Evolutionary conservation across 2,113 vertebrate genomes (phyloP), one percentile per base, ranked within the genome.

Genomic region (Hippocampus comes): DNA sequence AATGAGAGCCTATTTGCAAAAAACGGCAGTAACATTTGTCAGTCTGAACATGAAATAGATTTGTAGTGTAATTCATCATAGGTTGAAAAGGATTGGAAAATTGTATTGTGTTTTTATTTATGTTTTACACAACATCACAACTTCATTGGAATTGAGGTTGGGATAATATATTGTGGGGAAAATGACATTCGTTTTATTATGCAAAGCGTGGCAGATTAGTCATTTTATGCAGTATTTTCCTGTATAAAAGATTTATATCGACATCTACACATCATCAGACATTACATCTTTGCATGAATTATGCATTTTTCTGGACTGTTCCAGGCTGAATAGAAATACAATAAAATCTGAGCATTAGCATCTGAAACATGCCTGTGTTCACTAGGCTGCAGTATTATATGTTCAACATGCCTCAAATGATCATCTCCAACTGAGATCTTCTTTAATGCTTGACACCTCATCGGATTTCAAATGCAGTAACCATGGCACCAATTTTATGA

Each of bases 401-500:
- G 18, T 53, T 55, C 8, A 55, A 55, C 9, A 9, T 55, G 21
- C 18, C 51, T 55, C 25, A 60, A 15, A 60, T 7, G 57, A 60
- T 60, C 51, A 55, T 55, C 21, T n/a, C 51, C 1, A 2, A 55
- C 51, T 55, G 51, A 55, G 51, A 21, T n/a, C 21, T 49, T 49
- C 48, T 55, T 55, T 55, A 21, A 55, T 55, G 27, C 51, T 18
- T 46, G 20, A 20, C 53, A 25, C 55, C 67, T 70, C 30, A 0
- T 0, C 11, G 41, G 41, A n/a, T 23, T 65, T 67, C 78, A 30
- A 68, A 75, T 21, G 27, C 38, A 53, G 71, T 43, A 63, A 66
- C 56, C 46, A 74, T 10, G 42, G 4, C 25, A 60, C 68, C 73
- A 82, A 70, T 76, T 42, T 77, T 46, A 78, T 64, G 56, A 75